phyloP scores from a whole-genome alignment of 2,113 vertebrate species.

The Athene cunicularia region DNA sequence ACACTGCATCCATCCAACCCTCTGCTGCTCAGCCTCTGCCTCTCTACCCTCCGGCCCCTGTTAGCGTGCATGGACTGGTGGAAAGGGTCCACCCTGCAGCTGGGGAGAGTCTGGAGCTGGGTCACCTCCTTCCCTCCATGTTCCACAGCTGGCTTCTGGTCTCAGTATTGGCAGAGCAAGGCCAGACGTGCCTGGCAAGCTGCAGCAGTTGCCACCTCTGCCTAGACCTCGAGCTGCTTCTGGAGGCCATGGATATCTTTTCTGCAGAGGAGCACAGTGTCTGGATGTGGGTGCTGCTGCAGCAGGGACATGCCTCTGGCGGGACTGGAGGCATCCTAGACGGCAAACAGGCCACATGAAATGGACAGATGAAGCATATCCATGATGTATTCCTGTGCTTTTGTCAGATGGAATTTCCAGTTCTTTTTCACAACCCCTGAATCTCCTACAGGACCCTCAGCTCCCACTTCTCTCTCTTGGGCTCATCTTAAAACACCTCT shows the following conservation, averaged over 20 bases:
- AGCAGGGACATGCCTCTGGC: fast-evolving
- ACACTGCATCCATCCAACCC: not conserved
- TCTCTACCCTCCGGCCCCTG: not conserved
- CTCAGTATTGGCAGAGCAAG: not conserved
- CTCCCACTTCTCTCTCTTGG: not conserved
- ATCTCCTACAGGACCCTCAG: not conserved
- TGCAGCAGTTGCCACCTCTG: not conserved
- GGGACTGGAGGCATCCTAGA: not conserved
- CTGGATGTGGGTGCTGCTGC: not conserved
- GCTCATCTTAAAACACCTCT: not conserved
- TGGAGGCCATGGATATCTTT: not conserved
- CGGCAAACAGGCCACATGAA: not conserved
- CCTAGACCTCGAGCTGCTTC: not conserved
- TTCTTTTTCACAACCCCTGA: not conserved
- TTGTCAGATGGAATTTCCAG: not conserved
- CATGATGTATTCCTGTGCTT: not conserved
- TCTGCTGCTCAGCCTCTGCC: not conserved
- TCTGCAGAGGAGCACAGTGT: not conserved
- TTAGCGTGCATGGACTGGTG: not conserved
- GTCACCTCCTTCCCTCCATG: not conserved
- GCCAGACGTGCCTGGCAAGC: not conserved
- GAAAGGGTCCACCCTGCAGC: not conserved
- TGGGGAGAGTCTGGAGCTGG: not conserved
- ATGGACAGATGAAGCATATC: not conserved
- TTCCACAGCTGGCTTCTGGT: not conserved